Percentiles rank a stretch among this genome's conserved stretches.
phyloP scores from a whole-genome alignment of 2,113 vertebrate genomes.

The Ibidorhyncha struthersii region DNA sequence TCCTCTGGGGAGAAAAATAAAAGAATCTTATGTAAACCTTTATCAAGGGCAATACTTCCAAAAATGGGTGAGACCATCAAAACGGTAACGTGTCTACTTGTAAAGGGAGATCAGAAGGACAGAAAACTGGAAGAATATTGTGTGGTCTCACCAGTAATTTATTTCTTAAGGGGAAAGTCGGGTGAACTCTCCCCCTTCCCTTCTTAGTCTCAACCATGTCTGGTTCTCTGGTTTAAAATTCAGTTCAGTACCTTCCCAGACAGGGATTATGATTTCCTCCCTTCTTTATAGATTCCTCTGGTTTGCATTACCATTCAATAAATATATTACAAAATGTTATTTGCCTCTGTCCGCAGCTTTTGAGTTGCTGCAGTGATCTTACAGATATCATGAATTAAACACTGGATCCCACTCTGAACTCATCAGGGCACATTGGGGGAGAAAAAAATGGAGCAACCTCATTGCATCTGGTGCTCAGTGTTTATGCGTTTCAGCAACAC shows the following conservation, averaged over 20 bases:
- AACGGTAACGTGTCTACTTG: neutral
- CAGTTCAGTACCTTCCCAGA: conserved; percentile 3
- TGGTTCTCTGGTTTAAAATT: conserved; percentile 32
- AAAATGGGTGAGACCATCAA: neutral
- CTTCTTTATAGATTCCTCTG: neutral
- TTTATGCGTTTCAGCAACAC: neutral
- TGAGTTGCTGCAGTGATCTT: neutral
- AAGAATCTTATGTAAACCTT: neutral
- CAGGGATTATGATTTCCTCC: conserved; percentile 5
- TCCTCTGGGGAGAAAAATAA: neutral
- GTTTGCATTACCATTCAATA: conserved; percentile 35
- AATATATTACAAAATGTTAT: neutral
- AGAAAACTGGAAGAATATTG: neutral
- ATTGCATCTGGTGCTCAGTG: neutral
- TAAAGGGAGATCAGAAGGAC: neutral
- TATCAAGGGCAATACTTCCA: neutral
- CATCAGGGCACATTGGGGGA: neutral
- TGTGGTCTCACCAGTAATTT: conserved; percentile 11
- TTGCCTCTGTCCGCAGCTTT: neutral
- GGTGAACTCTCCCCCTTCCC: neutral
- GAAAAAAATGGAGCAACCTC: neutral
- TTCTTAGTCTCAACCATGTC: neutral
- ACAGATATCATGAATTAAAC: conserved; percentile 20
- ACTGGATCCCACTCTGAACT: neutral
- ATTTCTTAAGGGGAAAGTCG: neutral